Percentiles rank a stretch among this genome's conserved stretches.
Evolutionary conservation across 2,888 invertebrate species (phyloP).

Genomic region (Drosophila anomalata): DNA sequence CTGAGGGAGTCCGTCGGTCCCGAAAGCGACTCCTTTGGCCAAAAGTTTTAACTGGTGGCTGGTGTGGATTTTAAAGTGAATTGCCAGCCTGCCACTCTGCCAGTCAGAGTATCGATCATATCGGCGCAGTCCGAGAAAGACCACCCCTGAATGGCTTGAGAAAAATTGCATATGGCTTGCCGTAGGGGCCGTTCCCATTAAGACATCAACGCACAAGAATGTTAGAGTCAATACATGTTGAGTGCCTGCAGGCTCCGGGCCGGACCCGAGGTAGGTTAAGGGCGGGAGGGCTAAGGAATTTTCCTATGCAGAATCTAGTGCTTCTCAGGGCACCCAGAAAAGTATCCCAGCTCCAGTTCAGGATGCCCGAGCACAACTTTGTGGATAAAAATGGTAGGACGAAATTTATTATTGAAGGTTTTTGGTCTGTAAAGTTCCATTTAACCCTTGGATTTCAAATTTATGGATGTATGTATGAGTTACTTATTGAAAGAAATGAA

Average conservation of each 20-base stretch:
- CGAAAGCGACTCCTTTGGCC: slow-evolving; percentile 55
- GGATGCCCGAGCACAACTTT: neutral
- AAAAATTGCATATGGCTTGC: slow-evolving; percentile 66
- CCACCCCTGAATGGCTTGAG: slow-evolving; percentile 47
- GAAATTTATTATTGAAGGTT: neutral
- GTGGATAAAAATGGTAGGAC: neutral
- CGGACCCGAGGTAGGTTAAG: neutral
- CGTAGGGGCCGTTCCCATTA: slow-evolving; percentile 63
- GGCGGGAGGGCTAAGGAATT: neutral
- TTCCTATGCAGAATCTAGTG: slow-evolving; percentile 11
- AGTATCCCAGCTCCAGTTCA: neutral
- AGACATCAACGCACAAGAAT: slow-evolving; percentile 56
- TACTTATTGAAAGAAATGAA: too few relatives aligned
- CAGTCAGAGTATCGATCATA: slow-evolving; percentile 29
- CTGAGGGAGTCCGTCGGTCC: slow-evolving; percentile 54
- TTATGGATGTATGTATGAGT: too few relatives aligned
- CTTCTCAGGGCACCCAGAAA: neutral
- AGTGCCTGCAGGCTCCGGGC: slow-evolving; percentile 38
- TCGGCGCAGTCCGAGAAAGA: slow-evolving; percentile 12
- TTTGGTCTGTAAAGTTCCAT: too few relatives aligned
- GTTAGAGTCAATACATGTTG: slow-evolving; percentile 58
- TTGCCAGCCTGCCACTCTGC: slow-evolving; percentile 17
- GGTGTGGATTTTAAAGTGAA: slow-evolving; percentile 70
- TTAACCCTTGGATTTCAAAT: too few relatives aligned
- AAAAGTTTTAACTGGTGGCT: slow-evolving; percentile 72